These are phyloP conservation scores for Hippocampus barbouri DNA, from an alignment of 2,113 vertebrate genomes.

Conservation along the genomic window DNA sequence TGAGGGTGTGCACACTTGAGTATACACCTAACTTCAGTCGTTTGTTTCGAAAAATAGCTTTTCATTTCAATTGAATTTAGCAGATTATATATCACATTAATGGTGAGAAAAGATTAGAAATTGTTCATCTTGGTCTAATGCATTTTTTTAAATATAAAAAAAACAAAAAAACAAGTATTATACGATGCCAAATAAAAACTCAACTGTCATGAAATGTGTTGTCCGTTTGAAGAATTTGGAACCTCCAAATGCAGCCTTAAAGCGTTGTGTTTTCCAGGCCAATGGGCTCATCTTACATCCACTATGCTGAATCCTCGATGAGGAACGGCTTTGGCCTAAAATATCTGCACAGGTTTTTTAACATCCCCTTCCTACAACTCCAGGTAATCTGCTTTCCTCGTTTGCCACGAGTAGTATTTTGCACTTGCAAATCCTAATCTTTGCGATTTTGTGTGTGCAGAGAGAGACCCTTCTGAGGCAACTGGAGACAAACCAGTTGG, in stretches of 20 bases:
- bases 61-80: no score
- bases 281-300: conserved; percentile 90
- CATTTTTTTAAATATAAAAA: no score
- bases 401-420: neutral
- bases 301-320: conserved; percentile 98
- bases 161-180: neutral
- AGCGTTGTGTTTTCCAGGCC: conserved; percentile 72
- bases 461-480: conserved; percentile 92
- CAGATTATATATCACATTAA: no score
- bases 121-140: no score
- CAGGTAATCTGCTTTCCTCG: conserved; percentile 74
- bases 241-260: neutral
- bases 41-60: no score
- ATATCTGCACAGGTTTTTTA: conserved; percentile 96
- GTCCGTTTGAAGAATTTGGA: neutral
- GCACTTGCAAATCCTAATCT: neutral
- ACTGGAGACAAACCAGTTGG: conserved; percentile 97
- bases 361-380: conserved; percentile 95
- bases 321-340: conserved; percentile 97
- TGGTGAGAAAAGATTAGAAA: no score
- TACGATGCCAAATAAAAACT: neutral
- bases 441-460: conserved; percentile 58
- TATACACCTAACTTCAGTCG: no score
- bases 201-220: neutral
- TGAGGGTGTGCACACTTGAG: no score